Evolutionary conservation across 2,888 invertebrate species (phyloP), one percentile per base, ranked within the genome.

Genomic region (Trilocha varians): DNA sequence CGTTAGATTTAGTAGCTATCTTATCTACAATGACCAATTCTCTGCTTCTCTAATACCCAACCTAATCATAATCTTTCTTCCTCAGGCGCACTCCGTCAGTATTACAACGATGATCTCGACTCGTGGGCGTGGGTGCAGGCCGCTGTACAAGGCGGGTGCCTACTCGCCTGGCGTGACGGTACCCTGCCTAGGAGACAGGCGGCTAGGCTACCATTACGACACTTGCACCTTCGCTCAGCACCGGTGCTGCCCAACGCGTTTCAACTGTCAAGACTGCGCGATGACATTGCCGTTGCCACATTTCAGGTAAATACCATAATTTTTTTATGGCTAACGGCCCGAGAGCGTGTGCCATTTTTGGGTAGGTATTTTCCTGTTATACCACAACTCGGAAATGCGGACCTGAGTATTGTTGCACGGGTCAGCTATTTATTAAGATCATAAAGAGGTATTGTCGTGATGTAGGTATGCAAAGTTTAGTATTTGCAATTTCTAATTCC

Each of bases 281-380:
- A 84, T 56, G 80, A 85, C 66, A 53, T 74, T 47, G 69, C 83
- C 57, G 83, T 85, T 68, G 84, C 84, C 68, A 85, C 84, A 50
- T 85, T 84, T 66, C 84, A 85, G 84, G 84, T 82, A 38, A 56
- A 34, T n/a, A n/a, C n/a, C n/a, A n/a, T n/a, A n/a, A n/a, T n/a
- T n/a, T n/a, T n/a, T n/a, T n/a, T n/a, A n/a, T n/a, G n/a, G n/a
- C n/a, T n/a, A n/a, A n/a, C n/a, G n/a, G n/a, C n/a, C n/a, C n/a
- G n/a, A n/a, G n/a, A n/a, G n/a, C n/a, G n/a, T n/a, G n/a, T n/a
- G n/a, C n/a, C n/a, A n/a, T n/a, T n/a, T n/a, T n/a, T n/a, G n/a
- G n/a, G n/a, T n/a, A n/a, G n/a, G n/a, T n/a, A n/a, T n/a, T n/a
- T n/a, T n/a, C n/a, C n/a, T n/a, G n/a, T n/a, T n/a, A n/a, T n/a